A percentile compares a stretch with the other conserved stretches of the same genome.
Evolutionary conservation across 2,888 invertebrate genomes (phyloP).

Genomic region (Drepanosiphum platanoidis): DNA sequence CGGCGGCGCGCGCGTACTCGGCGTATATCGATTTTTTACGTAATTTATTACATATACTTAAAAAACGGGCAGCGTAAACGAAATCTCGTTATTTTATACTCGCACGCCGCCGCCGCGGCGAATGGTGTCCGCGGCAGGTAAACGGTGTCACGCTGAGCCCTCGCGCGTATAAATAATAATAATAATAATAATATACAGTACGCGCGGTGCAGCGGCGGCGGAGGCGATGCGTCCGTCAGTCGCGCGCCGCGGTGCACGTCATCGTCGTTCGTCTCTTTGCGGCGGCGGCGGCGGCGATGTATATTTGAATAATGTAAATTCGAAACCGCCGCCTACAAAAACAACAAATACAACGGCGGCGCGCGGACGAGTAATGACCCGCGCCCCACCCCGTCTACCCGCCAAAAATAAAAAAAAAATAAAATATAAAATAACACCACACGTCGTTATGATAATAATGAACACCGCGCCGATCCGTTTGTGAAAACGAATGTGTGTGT

Average conservation of each 20-base stretch:
- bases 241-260: constrained; percentile 35
- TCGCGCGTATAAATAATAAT: no score
- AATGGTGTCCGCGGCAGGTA: constrained; percentile 23
- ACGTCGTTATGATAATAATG: constrained; percentile 39
- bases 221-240: constrained; percentile 38
- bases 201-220: background rate
- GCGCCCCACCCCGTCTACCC: background rate
- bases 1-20: no score
- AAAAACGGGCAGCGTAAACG: constrained; percentile 11
- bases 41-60: constrained; percentile 50
- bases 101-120: background rate
- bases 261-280: constrained; percentile 26
- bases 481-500: background rate
- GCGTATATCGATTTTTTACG: constrained; percentile 46
- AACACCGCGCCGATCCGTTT: constrained; percentile 42
- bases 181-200: no score
- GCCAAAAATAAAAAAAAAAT: no score
- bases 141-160: constrained; percentile 50
- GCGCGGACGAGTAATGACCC: constrained; percentile 26
- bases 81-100: constrained; percentile 47
- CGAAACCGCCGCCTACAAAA: constrained; percentile 37
- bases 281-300: constrained; percentile 27
- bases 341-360: constrained; percentile 26
- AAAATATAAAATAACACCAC: constrained; percentile 29
- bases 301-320: constrained; percentile 60